These are phyloP conservation scores for Enteromius mattozi DNA, from an alignment of 2,797 vertebrate species.

Conservation along the genomic window DNA sequence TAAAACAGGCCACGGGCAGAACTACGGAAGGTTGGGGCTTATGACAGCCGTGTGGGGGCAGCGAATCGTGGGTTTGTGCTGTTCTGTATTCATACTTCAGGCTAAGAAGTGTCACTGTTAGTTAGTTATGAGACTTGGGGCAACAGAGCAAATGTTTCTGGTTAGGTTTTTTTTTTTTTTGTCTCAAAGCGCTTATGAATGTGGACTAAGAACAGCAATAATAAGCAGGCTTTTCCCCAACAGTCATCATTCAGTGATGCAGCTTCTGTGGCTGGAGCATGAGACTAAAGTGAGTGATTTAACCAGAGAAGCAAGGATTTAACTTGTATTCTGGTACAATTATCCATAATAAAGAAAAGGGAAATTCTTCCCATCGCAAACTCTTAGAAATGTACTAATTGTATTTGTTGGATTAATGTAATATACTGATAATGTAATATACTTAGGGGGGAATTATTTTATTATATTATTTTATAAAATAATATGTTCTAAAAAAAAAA, in stretches of 20 bases:
- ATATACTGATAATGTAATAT: not conserved
- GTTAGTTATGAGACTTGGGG: conserved; percentile 33
- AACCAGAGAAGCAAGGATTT: not conserved
- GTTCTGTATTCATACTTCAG: conserved; percentile 22
- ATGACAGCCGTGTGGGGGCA: conserved; percentile 32
- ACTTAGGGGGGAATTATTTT: too few species aligned
- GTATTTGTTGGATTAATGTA: not conserved
- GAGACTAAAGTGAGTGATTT: not conserved
- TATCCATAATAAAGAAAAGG: not conserved
- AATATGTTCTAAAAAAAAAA: not conserved
- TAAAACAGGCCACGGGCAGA: conserved; percentile 43
- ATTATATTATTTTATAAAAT: too few species aligned
- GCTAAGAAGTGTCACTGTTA: conserved; percentile 37
- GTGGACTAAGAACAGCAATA: conserved; percentile 4
- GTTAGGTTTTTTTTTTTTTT: conserved; percentile 9
- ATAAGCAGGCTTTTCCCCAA: not conserved
- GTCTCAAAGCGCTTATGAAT: conserved; percentile 22
- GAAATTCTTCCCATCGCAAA: not conserved
- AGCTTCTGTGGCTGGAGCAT: not conserved
- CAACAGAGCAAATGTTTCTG: conserved; percentile 47
- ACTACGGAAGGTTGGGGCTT: conserved; percentile 15
- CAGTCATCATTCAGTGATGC: not conserved
- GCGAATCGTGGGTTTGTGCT: conserved; percentile 36
- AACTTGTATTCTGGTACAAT: not conserved
- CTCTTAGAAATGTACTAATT: not conserved